Percentiles rank a stretch among this genome's conserved stretches.
These are phyloP conservation scores for Kuschelorhynchus macadamiae DNA, from an alignment of 2,888 invertebrate genomes.

Conservation along the genomic window DNA sequence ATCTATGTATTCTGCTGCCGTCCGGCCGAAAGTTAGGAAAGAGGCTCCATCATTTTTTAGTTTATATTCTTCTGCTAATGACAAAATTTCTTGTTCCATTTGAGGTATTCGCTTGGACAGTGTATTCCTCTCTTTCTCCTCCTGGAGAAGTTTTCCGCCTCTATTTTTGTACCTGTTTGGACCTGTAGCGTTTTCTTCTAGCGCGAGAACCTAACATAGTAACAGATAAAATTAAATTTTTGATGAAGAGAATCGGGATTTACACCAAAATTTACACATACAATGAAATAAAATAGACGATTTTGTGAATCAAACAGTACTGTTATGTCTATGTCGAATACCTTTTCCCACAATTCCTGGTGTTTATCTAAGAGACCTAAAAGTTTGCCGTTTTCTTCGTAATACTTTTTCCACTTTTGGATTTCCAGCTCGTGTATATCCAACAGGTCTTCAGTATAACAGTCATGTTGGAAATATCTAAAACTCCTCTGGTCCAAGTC, in stretches of 20 bases:
- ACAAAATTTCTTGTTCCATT: slow-evolving; percentile 77
- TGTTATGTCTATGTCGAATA: no score
- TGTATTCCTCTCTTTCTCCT: slow-evolving; percentile 89
- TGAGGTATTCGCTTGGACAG: slow-evolving; percentile 81
- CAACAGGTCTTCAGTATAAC: slow-evolving; percentile 85
- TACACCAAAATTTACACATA: no score
- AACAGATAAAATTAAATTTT: neutral
- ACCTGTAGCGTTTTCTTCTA: slow-evolving; percentile 83
- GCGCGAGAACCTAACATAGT: slow-evolving; percentile 74
- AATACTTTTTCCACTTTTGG: slow-evolving; percentile 77
- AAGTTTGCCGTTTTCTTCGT: slow-evolving; percentile 76
- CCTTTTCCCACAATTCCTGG: slow-evolving; percentile 77
- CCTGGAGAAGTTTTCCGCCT: slow-evolving; percentile 87
- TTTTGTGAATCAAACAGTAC: no score
- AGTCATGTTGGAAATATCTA: slow-evolving; percentile 73
- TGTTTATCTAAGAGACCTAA: slow-evolving; percentile 78
- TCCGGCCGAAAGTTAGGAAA: slow-evolving; percentile 77
- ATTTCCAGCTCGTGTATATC: slow-evolving; percentile 85
- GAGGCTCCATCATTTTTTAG: slow-evolving; percentile 70
- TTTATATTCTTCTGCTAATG: slow-evolving; percentile 69
- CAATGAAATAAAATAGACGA: no score
- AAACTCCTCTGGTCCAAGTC: slow-evolving; percentile 75
- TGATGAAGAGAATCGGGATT: no score
- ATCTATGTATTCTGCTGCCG: slow-evolving; percentile 75
- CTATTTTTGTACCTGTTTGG: slow-evolving; percentile 89